These are phyloP conservation scores for Gari tellinella DNA, from an alignment of 2,888 invertebrate genomes.

Conservation along the genomic window DNA sequence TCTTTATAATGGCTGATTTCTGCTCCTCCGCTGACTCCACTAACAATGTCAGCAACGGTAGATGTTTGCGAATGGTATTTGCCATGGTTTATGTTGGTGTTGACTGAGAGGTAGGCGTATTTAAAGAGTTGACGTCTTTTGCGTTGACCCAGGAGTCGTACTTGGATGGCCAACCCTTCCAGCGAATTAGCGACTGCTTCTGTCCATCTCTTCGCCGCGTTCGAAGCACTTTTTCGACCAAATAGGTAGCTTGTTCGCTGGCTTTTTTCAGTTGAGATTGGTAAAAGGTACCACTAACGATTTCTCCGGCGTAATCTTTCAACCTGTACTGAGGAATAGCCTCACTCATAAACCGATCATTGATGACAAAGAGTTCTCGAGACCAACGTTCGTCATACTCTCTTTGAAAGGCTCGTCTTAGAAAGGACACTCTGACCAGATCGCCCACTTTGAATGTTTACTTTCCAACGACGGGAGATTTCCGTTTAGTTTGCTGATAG, in stretches of 20 bases:
- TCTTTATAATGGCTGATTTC: slow-evolving; percentile 24
- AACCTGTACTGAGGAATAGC: slow-evolving; percentile 26
- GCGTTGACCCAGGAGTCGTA: slow-evolving; percentile 40
- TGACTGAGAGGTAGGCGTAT: not conserved
- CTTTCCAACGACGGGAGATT: not conserved
- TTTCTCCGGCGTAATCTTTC: slow-evolving; percentile 19
- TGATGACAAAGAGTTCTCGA: slow-evolving; percentile 32
- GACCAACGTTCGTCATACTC: slow-evolving; percentile 19
- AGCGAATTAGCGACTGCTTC: slow-evolving; percentile 32
- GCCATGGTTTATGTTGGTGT: slow-evolving; percentile 17
- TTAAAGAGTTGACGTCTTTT: slow-evolving; percentile 23
- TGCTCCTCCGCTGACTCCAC: slow-evolving; percentile 16
- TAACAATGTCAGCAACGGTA: slow-evolving; percentile 29
- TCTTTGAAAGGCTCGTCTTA: slow-evolving; percentile 24
- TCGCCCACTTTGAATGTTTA: slow-evolving; percentile 34
- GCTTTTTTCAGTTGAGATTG: slow-evolving; percentile 38
- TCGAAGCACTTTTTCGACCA: slow-evolving; percentile 21
- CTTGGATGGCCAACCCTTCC: slow-evolving; percentile 37
- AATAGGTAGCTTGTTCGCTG: slow-evolving; percentile 13
- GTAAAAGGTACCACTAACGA: slow-evolving; percentile 14
- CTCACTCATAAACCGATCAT: slow-evolving; percentile 32
- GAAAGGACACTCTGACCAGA: slow-evolving; percentile 31
- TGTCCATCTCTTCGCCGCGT: slow-evolving; percentile 7
- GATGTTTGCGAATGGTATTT: slow-evolving; percentile 20
- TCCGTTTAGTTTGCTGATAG: slow-evolving; percentile 9